Evolutionary conservation across 1,140 invertebrate species (phyloP), one percentile per base, ranked within the genome.

Genomic region (Trachelipus rathkii): DNA sequence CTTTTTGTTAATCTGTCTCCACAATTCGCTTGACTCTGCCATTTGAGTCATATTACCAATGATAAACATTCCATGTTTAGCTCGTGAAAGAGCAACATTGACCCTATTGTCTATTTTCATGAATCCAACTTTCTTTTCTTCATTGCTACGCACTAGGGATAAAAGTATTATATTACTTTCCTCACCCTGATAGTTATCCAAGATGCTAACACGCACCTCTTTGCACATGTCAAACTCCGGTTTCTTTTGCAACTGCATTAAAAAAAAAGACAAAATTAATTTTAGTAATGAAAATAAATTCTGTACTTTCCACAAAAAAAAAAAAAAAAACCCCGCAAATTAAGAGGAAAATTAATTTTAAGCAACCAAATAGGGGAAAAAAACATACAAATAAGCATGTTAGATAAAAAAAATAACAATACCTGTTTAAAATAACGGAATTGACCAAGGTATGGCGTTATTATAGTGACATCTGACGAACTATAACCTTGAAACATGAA

Each of bases 121-220:
- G 85, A 95, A 96, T 7, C 94, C 94, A 82, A 94, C 90, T 43
- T 87, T 88, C n/a, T 87, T 87, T 9, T 89, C 85, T 9, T 84
- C 77, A 82, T 92, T 92, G 83, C 90, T 94, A 76, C 94, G 85
- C 0, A 96, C 93, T 2, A 95, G 85, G 0, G 94, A 95, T 10
- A 95, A 83, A 3, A 96, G 82, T 75, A 95, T 91, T 44, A 96
- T 93, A 80, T 93, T 90, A 53, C 90, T 92, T 85, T 96, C 94
- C 84, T 95, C 91, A 0, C 94, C 93, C 87, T 95, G 93, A 83
- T 89, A 95, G 83, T 92, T 93, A 84, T 95, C 94, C 1, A 95
- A 89, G 7, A 89, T 88, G 45, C 89, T 88, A 21, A 94, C 87
- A 72, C 82, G 70, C 67, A 80, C 77, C 11, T 73, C 76, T 10